These are phyloP conservation scores for Glossosoma conforme DNA, from an alignment of 1,140 invertebrate genomes.

Conservation along the genomic window DNA sequence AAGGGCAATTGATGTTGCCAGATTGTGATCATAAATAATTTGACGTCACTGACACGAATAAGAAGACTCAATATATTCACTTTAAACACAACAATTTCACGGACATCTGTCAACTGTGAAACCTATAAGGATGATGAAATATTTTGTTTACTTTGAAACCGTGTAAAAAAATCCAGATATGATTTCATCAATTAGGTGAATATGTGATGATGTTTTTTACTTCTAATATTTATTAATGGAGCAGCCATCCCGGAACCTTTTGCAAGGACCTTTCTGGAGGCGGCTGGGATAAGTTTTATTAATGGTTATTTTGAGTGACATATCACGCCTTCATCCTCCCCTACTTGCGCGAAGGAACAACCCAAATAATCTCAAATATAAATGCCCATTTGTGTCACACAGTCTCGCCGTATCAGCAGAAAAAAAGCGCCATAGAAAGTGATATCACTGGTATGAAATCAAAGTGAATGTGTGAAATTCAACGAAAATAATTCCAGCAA, in stretches of 20 bases:
- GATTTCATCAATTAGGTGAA: slow-evolving; percentile 8
- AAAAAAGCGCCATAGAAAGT: slow-evolving; percentile 7
- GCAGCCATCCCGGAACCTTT: not conserved
- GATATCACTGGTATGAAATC: too few relatives aligned
- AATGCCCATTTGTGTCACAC: slow-evolving; percentile 16
- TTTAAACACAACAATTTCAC: too few relatives aligned
- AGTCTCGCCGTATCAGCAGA: not conserved
- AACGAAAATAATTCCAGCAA: too few relatives aligned
- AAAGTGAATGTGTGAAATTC: too few relatives aligned
- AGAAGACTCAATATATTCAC: too few relatives aligned
- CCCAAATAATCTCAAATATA: slow-evolving; percentile 31
- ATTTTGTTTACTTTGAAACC: too few relatives aligned
- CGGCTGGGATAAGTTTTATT: slow-evolving; percentile 28
- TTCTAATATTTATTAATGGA: slow-evolving; percentile 23
- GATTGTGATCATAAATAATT: too few relatives aligned
- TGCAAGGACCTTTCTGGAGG: not conserved
- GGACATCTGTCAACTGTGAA: too few relatives aligned
- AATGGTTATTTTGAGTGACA: slow-evolving; percentile 32
- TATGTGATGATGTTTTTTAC: slow-evolving; percentile 7
- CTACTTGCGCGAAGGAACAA: slow-evolving; percentile 16
- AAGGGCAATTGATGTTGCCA: too few relatives aligned
- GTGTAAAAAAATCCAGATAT: too few relatives aligned
- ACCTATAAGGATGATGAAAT: too few relatives aligned
- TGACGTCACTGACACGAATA: too few relatives aligned
- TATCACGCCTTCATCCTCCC: slow-evolving; percentile 23